Evolutionary conservation across 2,113 vertebrate genomes (phyloP).

Genomic region (Platichthys stellatus): DNA sequence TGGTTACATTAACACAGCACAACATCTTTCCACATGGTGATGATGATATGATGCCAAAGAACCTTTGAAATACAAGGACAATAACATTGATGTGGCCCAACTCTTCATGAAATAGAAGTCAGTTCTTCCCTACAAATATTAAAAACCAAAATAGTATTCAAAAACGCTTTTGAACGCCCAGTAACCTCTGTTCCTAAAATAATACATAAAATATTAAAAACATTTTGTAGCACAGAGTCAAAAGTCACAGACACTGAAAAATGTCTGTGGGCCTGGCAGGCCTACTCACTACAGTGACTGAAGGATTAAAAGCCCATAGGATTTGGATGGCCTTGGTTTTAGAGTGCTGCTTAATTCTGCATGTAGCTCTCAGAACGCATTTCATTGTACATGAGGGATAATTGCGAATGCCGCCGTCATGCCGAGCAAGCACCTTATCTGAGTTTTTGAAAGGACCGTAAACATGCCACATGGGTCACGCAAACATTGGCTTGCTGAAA

Average conservation of each 20-base stretch:
- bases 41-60: conserved; percentile 18
- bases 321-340: conserved; percentile 63
- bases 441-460: conserved; percentile 25
- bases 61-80: conserved; percentile 20
- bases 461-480: conserved; percentile 35
- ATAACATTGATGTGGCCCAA: background rate
- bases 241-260: conserved; percentile 31
- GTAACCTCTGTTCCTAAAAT: conserved; percentile 21
- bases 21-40: conserved; percentile 16
- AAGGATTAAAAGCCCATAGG: conserved; percentile 55
- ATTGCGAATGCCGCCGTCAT: conserved; percentile 52
- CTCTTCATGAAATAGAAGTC: background rate
- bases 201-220: conserved; percentile 18
- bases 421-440: conserved; percentile 36
- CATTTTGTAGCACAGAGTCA: conserved; percentile 25
- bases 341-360: conserved; percentile 60
- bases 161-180: conserved; percentile 9
- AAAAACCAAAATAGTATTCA: conserved; percentile 8
- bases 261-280: conserved; percentile 26
- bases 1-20: conserved; percentile 31
- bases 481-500: background rate
- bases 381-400: conserved; percentile 64
- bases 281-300: conserved; percentile 31
- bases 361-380: conserved; percentile 68
- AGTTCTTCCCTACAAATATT: background rate